phyloP scores from a whole-genome alignment of 2,888 invertebrate genomes.

The Lingula anatina region DNA sequence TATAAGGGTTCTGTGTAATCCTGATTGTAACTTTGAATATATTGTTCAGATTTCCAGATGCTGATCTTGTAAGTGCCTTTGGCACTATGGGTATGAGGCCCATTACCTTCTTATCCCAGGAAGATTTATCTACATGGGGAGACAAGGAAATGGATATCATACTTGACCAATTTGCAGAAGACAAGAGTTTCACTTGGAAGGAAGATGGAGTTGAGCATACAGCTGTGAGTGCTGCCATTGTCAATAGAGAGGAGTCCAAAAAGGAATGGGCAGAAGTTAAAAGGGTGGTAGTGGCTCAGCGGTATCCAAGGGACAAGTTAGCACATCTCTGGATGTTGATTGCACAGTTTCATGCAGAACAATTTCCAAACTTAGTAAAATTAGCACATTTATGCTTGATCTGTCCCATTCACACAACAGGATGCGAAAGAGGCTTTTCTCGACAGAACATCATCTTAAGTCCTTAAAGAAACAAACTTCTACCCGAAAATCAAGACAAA shows the following conservation, averaged over 20 bases:
- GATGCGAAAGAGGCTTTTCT: constrained; percentile 13
- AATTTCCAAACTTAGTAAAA: constrained; percentile 9
- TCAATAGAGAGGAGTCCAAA: constrained; percentile 2
- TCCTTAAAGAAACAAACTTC: constrained; percentile 8
- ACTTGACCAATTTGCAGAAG: constrained; percentile 7
- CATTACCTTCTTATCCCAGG: constrained; percentile 8
- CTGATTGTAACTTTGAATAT: not conserved
- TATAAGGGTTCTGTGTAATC: too few relatives aligned
- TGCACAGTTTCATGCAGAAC: constrained; percentile 5
- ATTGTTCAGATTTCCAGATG: constrained; percentile 6
- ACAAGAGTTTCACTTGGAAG: constrained; percentile 5
- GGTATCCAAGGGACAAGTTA: constrained; percentile 3
- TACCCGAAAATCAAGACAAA: constrained; percentile 7
- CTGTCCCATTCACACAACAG: constrained; percentile 11
- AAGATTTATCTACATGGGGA: constrained; percentile 9
- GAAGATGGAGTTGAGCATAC: not conserved
- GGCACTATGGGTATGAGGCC: constrained; percentile 10
- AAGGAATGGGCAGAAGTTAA: constrained; percentile 10
- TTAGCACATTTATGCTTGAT: constrained; percentile 7
- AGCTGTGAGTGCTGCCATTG: constrained; percentile 1
- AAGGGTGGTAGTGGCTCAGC: constrained; percentile 5
- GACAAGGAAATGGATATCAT: constrained; percentile 9
- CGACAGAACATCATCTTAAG: constrained; percentile 8
- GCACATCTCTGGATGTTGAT: constrained; percentile 8
- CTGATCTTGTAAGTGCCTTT: constrained; percentile 10